These are phyloP conservation scores for Ctenomys sociabilis DNA, from an alignment of 2,113 vertebrate genomes.

Conservation along the genomic window DNA sequence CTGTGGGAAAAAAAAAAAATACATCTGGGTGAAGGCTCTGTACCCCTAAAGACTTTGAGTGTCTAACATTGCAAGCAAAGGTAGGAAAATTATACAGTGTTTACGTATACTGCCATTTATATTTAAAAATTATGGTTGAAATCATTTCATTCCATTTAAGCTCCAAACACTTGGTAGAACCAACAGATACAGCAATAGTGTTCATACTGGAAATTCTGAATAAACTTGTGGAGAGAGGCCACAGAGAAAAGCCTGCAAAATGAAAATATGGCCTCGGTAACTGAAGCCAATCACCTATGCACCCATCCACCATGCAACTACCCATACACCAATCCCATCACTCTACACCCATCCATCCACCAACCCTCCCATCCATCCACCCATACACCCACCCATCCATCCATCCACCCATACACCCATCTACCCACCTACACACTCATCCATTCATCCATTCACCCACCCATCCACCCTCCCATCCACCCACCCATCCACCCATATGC, in stretches of 20 bases:
- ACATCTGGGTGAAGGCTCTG: not conserved
- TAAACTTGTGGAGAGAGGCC: not conserved
- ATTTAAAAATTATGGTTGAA: not conserved
- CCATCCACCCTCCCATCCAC: not conserved
- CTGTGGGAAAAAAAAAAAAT: no score
- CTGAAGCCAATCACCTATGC: not conserved
- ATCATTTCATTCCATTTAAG: not conserved
- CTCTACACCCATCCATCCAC: not conserved
- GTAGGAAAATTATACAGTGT: not conserved
- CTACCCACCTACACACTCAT: not conserved
- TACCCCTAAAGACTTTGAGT: not conserved
- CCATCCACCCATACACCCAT: no score
- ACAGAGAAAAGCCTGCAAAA: not conserved
- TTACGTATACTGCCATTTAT: not conserved
- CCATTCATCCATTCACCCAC: not conserved
- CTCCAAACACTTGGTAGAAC: not conserved
- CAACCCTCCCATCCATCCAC: accelerated
- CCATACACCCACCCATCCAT: no score
- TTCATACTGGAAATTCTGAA: not conserved
- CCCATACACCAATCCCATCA: not conserved
- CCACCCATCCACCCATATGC: no score
- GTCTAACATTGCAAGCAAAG: not conserved
- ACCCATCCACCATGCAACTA: no score
- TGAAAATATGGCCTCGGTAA: not conserved
- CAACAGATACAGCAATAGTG: not conserved